Evolutionary conservation across 2,797 vertebrate genomes (phyloP).

Genomic region (Yasuhikotakia modesta): DNA sequence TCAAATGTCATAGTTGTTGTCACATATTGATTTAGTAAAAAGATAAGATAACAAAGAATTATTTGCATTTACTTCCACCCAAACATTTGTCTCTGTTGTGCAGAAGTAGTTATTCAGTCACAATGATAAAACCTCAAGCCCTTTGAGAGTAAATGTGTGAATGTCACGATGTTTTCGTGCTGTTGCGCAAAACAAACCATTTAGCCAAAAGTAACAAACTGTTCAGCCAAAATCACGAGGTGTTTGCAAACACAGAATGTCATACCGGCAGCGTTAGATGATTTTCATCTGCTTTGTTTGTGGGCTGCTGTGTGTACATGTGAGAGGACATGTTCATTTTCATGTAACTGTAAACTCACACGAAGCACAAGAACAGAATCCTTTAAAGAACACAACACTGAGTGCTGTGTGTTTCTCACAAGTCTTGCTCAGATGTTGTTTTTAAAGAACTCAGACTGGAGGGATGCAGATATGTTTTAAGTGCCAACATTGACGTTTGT

Average conservation of each 20-base stretch:
- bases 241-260: background rate
- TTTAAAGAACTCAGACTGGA: background rate
- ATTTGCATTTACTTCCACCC: too few relatives aligned
- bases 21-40: too few relatives aligned
- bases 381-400: too few relatives aligned
- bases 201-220: background rate
- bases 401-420: background rate
- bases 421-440: background rate
- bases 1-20: too few relatives aligned
- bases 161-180: background rate
- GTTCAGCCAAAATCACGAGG: background rate
- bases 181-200: background rate
- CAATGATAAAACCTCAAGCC: too few relatives aligned
- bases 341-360: conserved; percentile 66
- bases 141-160: too few relatives aligned
- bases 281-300: conserved; percentile 57
- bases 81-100: too few relatives aligned
- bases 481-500: background rate
- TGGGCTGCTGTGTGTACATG: conserved; percentile 30
- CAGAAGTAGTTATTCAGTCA: too few relatives aligned
- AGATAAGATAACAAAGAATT: too few relatives aligned
- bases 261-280: background rate
- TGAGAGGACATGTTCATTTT: conserved; percentile 64
- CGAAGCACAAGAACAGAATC: conserved; percentile 64
- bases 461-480: background rate